Percentiles rank a stretch among this genome's conserved stretches.
phyloP scores from a whole-genome alignment of 2,113 vertebrate species.

The Bufo gargarizans region DNA sequence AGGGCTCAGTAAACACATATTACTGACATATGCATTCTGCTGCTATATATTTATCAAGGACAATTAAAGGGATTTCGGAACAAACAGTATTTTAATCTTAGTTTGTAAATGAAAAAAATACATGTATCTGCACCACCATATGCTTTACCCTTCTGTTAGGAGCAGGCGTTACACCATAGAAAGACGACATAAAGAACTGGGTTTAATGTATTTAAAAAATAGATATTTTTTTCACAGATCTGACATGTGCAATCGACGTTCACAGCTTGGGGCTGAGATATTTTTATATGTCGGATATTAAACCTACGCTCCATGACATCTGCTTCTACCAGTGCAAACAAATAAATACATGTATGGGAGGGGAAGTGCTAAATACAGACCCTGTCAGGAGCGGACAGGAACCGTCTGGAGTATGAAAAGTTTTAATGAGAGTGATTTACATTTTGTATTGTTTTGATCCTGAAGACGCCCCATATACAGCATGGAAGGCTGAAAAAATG shows the following conservation, averaged over 20 bases:
- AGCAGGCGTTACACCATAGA: background rate
- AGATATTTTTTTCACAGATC: background rate
- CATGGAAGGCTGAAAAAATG: background rate
- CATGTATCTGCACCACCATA: constrained; percentile 30
- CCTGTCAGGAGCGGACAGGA: background rate
- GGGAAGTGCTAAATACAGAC: constrained; percentile 16
- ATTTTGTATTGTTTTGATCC: background rate
- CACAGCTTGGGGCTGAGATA: constrained; percentile 35
- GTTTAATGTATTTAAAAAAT: constrained; percentile 25
- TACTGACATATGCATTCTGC: background rate
- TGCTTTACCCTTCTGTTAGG: constrained; percentile 35
- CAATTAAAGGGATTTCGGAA: background rate
- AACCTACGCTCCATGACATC: constrained; percentile 25
- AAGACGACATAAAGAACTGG: background rate
- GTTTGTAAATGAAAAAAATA: background rate
- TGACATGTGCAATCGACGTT: constrained; percentile 22
- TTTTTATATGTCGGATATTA: constrained; percentile 38
- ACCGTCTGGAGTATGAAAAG: constrained; percentile 17
- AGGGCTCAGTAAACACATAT: background rate
- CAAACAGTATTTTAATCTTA: background rate
- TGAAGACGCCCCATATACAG: background rate
- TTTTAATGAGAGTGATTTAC: constrained; percentile 12
- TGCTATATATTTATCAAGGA: constrained; percentile 15
- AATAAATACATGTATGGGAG: constrained; percentile 32
- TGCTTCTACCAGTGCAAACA: constrained; percentile 46